Base-by-base conservation (phyloP, 2,888 invertebrate genomes). In the Agrochola lychnidis region DNA sequence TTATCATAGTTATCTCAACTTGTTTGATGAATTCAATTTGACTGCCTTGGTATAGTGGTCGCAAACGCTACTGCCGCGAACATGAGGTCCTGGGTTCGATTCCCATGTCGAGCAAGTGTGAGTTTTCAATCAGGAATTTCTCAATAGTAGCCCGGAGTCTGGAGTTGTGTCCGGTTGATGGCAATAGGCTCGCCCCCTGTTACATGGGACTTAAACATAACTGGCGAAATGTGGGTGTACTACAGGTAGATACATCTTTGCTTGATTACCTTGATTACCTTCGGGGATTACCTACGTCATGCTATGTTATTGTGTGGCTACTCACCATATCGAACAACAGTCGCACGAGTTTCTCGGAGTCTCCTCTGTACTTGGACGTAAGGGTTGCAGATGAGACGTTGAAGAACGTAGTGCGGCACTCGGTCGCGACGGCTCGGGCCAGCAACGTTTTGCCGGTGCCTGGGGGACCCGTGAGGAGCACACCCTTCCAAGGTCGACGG, bases 331-430 rank as follows among this genome's bases (percentile, higher is more conserved):
- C 98, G 92, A 99, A 99, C 2, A 99, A 96, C 30, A 99, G 95
- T 42, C 98, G 97, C 51, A 99, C 98, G 12, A 99, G 97, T 93
- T 99, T 99, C 93, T 99, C 99, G 4, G 98, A 98, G 92, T 99
- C 99, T 0, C 99, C 99, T n/a, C 98, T 97, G 91, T 98, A 99
- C 91, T 99, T 99, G 1, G 98, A 98, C 0, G 98, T 98, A 59
- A 99, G 97, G 0, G 98, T 98, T 0, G 98, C 98, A 0, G 98
- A 98, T 0, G 98, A 98, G 0, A 99, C 98, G 92, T 98, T 98
- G 94, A 99, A 98, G 95, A 98, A 98, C 0, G 99, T 99, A 0
- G 99, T 98, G 67, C 98, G 97, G 92, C 98, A 99, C 93, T 99
- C 99, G 0, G 98, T 99, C 36, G 99, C 99, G 22, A 99, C 99